Percentiles rank a stretch among this genome's conserved stretches.
Conservation (phyloP, 1,140 invertebrate genomes). For the Cepaea nemoralis region DNA sequence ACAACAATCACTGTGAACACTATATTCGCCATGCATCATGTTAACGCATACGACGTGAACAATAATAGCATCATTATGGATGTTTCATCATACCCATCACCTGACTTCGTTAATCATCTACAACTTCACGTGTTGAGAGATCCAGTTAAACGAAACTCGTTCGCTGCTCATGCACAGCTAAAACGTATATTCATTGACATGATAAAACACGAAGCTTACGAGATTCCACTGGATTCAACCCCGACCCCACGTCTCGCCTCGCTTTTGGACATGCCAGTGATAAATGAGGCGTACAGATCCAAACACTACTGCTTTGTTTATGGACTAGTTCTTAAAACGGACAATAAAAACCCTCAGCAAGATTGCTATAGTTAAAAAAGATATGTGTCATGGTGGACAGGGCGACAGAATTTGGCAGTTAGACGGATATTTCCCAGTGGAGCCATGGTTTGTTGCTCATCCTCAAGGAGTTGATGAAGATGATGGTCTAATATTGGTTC, state of each 20-base stretch:
- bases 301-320: slow-evolving; percentile 63
- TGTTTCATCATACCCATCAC: slow-evolving; percentile 56
- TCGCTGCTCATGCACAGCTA: slow-evolving; percentile 46
- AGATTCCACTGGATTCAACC: background rate
- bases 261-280: slow-evolving; percentile 63
- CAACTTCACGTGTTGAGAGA: slow-evolving; percentile 51
- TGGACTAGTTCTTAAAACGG: slow-evolving; percentile 60
- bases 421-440: slow-evolving; percentile 57
- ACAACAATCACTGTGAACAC: slow-evolving; percentile 48
- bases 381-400: slow-evolving; percentile 53
- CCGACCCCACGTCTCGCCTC: slow-evolving; percentile 39
- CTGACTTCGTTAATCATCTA: slow-evolving; percentile 52
- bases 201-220: slow-evolving; percentile 21
- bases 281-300: slow-evolving; percentile 62
- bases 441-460: slow-evolving; percentile 61
- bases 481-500: slow-evolving; percentile 62
- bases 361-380: slow-evolving; percentile 65
- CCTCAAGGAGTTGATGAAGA: slow-evolving; percentile 56
- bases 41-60: slow-evolving; percentile 63
- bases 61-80: slow-evolving; percentile 56
- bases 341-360: slow-evolving; percentile 52
- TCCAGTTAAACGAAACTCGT: slow-evolving; percentile 45
- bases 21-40: slow-evolving; percentile 63
- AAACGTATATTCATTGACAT: slow-evolving; percentile 58
- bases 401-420: slow-evolving; percentile 53